These are phyloP conservation scores for Piaya cayana DNA, from an alignment of 2,113 vertebrate species.

Conservation along the genomic window DNA sequence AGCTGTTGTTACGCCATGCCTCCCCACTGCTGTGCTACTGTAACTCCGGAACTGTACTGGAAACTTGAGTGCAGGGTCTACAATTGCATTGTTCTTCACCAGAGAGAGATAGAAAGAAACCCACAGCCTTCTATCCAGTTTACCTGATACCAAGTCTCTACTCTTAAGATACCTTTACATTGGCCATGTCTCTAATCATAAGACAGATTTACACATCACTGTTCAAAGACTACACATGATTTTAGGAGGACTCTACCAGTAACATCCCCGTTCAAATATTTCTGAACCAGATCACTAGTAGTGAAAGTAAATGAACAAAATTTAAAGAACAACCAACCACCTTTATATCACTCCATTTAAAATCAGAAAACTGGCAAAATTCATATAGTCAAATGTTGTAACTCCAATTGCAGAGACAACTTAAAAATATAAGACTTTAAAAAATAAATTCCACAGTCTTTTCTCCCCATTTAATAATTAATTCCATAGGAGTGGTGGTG, in stretches of 20 bases:
- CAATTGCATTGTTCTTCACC: neutral
- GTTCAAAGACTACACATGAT: neutral
- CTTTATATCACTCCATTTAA: neutral
- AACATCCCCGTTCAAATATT: neutral
- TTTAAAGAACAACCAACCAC: neutral
- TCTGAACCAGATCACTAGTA: neutral
- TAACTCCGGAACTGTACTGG: neutral
- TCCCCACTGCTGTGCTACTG: neutral
- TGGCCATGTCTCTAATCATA: neutral
- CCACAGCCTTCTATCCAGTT: neutral
- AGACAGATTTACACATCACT: neutral
- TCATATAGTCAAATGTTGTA: neutral
- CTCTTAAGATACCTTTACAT: neutral
- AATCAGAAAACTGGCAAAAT: neutral
- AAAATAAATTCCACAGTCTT: neutral
- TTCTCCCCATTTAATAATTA: neutral
- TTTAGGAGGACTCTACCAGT: neutral
- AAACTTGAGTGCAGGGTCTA: neutral
- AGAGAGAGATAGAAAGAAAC: neutral
- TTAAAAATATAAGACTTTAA: neutral
- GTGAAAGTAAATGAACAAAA: neutral
- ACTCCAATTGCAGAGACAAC: neutral
- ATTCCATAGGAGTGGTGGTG: neutral
- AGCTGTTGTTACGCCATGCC: neutral
- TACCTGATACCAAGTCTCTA: neutral